Evolutionary conservation across 2,888 invertebrate genomes (phyloP).

Genomic region (Limnephilus marmoratus): DNA sequence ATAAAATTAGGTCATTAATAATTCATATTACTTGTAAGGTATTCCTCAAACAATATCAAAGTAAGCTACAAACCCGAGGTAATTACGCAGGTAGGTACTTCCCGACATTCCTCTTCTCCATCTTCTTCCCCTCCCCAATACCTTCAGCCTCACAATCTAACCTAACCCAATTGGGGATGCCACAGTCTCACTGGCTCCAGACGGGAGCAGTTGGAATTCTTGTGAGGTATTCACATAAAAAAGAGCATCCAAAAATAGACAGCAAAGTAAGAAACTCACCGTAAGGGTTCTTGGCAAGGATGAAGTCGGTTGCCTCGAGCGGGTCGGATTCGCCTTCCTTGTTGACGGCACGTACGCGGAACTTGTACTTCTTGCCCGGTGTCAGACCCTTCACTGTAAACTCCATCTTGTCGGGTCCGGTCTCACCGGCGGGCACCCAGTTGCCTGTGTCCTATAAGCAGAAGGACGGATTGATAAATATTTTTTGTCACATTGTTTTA

Average conservation of each 20-base stretch:
- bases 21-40: too few species aligned
- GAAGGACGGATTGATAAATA: neutral
- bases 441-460: conserved; percentile 86
- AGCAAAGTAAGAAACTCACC: conserved; percentile 76
- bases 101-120: too few species aligned
- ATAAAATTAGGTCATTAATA: too few species aligned
- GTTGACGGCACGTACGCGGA: conserved; percentile 97
- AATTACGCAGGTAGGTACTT: too few species aligned
- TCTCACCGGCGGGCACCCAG: conserved; percentile 97
- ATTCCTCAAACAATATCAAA: too few species aligned
- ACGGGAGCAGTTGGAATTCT: too few species aligned
- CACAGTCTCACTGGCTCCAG: too few species aligned
- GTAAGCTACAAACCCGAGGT: too few species aligned
- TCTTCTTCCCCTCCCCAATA: too few species aligned
- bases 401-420: conserved; percentile 87
- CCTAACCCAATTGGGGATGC: too few species aligned
- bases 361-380: conserved; percentile 97
- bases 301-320: conserved; percentile 91
- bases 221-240: neutral
- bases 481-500: neutral
- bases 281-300: conserved; percentile 97
- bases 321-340: conserved; percentile 98
- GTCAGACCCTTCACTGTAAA: conserved; percentile 94
- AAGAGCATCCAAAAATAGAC: neutral
- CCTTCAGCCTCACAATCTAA: too few species aligned